Evolutionary conservation across 2,797 vertebrate species (phyloP).

Genomic region (Pseudochirops cupreus): DNA sequence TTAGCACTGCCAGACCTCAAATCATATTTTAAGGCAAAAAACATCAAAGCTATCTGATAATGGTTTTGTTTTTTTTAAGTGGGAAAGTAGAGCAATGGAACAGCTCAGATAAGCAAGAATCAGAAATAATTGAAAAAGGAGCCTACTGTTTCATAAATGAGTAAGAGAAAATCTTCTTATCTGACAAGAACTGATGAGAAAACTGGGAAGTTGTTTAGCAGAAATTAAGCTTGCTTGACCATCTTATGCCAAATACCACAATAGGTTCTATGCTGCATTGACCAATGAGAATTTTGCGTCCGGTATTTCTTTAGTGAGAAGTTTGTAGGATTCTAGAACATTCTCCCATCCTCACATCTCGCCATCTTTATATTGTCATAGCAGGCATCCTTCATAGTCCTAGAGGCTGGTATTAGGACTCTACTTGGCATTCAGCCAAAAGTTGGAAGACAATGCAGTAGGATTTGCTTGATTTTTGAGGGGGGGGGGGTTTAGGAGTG

Average conservation of each 20-base stretch:
- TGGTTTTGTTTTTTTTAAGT: neutral
- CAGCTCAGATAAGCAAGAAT: neutral
- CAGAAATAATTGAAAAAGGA: neutral
- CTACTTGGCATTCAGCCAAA: neutral
- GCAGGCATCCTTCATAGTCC: neutral
- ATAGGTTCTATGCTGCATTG: neutral
- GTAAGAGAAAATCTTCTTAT: neutral
- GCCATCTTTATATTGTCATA: neutral
- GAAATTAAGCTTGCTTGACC: neutral
- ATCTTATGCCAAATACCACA: neutral
- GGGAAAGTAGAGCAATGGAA: neutral
- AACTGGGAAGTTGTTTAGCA: neutral
- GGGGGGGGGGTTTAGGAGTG: fast-evolving
- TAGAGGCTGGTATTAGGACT: neutral
- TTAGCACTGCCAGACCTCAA: neutral
- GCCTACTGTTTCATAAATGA: neutral
- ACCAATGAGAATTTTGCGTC: neutral
- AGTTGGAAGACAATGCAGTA: neutral
- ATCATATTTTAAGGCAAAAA: neutral
- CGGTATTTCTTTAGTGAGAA: neutral
- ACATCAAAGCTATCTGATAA: neutral
- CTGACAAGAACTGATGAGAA: neutral
- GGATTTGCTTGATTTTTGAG: neutral
- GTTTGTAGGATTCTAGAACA: neutral
- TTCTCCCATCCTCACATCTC: neutral